Evolutionary conservation across 2,888 invertebrate species (phyloP), one percentile per base, ranked within the genome.

Genomic region (Acrocera orbiculus): DNA sequence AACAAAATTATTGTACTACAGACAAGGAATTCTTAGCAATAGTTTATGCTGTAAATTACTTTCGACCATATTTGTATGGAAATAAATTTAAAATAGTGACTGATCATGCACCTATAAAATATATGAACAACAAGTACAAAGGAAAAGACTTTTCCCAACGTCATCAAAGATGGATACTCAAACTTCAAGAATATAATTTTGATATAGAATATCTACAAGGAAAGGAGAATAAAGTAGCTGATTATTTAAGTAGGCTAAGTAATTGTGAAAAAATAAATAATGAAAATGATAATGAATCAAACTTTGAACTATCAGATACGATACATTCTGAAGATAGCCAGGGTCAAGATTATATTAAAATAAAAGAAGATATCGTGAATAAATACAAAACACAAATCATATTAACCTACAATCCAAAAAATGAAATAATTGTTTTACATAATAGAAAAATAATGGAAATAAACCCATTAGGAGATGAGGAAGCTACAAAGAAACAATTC

Each of bases 21-120:
- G 35, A 42, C 27, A 37, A 40, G 27, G 38, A 42, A 31, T 40
- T 40, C 30, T 34, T 40, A 13, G 36, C 38, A n/a, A 41, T 41
- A 15, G 34, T 41, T 5, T 37, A 33, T 25, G 24, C 38, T n/a
- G 40, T 40, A 14, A 39, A 33, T 13, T 38, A 34, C 22, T 38
- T 37, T 22, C 24, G 37, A 25, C 38, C 40, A 6, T 36, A 38
- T 27, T 20, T 42, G 5, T 37, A 35, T 20, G 38, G 36, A 15
- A 38, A 17, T 3, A 41, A 36, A 20, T 39, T 40, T 24, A 38
- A 40, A 23, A 36, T 38, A 8, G 9, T 40, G 11, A 34, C 27
- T 3, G 23, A 34, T 28, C 27, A 37, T 28, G 27, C 23, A 4
- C 37, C 37, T 9, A 37, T 37, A 27, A 34, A 34, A 34, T 37